These are phyloP conservation scores for Spongia lamella DNA, from an alignment of 37 sponge, comb jelly and placozoan species.

Conservation along the genomic window DNA sequence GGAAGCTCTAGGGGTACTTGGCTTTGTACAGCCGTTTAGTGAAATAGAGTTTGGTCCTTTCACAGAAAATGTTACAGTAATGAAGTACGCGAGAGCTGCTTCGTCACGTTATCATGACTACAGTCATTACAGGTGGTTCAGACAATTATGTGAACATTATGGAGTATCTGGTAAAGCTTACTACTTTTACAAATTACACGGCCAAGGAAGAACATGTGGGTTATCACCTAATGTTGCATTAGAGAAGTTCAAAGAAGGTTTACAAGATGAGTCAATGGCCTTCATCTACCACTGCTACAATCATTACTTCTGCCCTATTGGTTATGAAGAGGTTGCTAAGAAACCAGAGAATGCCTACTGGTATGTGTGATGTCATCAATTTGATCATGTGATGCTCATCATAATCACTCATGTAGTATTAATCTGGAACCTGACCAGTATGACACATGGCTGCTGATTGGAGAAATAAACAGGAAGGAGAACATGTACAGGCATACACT, in stretches of 20 bases:
- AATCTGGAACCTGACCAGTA: slow-evolving; percentile 35
- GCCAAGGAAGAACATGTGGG: slow-evolving; percentile 63
- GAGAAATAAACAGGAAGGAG: slow-evolving; percentile 76
- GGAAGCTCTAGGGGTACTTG: slow-evolving; percentile 67
- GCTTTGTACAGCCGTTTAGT: slow-evolving; percentile 78
- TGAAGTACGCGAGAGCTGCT: too few species aligned
- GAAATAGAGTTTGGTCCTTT: slow-evolving; percentile 85
- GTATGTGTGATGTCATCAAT: slow-evolving; percentile 31
- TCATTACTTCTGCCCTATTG: slow-evolving; percentile 92
- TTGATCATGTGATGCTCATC: too few species aligned
- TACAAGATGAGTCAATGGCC: slow-evolving; percentile 35
- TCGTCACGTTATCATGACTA: too few species aligned
- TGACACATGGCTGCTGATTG: slow-evolving; percentile 77
- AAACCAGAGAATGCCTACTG: slow-evolving; percentile 65
- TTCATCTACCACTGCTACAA: slow-evolving; percentile 87
- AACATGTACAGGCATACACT: slow-evolving; percentile 70
- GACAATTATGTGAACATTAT: slow-evolving; percentile 51
- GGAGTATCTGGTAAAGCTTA: slow-evolving; percentile 52
- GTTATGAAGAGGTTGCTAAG: slow-evolving; percentile 75
- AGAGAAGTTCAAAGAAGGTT: slow-evolving; percentile 65
- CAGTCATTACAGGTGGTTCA: slow-evolving; percentile 85
- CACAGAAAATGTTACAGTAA: slow-evolving; percentile 82
- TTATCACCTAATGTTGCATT: slow-evolving; percentile 54
- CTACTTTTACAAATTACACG: slow-evolving; percentile 86
- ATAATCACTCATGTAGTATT: too few species aligned